These are phyloP conservation scores for Acleris cristana DNA, from an alignment of 2,888 invertebrate genomes.

Conservation along the genomic window DNA sequence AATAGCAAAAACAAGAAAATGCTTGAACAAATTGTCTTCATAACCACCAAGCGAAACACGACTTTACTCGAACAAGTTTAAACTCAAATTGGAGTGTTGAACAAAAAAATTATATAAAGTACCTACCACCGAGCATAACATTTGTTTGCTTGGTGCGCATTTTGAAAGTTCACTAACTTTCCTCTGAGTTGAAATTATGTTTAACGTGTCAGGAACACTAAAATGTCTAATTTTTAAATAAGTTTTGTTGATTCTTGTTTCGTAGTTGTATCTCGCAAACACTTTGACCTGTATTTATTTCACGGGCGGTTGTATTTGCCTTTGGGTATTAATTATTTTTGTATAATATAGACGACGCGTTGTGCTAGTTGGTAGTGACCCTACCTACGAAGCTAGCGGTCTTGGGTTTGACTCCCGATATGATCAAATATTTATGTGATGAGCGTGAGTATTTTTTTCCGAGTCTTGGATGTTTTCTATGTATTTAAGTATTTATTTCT, in stretches of 20 bases:
- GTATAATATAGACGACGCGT: no score
- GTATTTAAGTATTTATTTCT: no score
- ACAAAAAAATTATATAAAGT: conserved; percentile 14
- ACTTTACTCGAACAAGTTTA: conserved; percentile 13
- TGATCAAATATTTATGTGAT: no score
- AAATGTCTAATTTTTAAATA: background rate
- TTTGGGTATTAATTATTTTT: no score
- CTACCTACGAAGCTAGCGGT: no score
- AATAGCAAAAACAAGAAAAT: conserved; percentile 28
- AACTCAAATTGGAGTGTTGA: conserved; percentile 7
- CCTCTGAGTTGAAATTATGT: conserved; percentile 1
- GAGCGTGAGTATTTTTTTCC: no score
- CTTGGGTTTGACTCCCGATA: no score
- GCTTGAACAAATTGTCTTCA: conserved; percentile 19
- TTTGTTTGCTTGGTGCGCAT: conserved; percentile 28
- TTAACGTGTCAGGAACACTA: background rate
- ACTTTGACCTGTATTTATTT: background rate
- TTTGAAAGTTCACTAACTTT: conserved; percentile 24
- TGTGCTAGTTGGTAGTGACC: no score
- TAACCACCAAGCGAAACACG: conserved; percentile 1
- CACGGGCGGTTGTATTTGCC: no score
- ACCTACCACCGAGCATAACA: conserved; percentile 26
- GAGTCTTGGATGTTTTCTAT: no score
- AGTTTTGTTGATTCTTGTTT: background rate
- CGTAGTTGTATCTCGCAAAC: background rate